Percentiles rank a stretch among this genome's conserved stretches.
phyloP scores from a whole-genome alignment of 2,888 invertebrate species.

The Tenthredo livida region DNA sequence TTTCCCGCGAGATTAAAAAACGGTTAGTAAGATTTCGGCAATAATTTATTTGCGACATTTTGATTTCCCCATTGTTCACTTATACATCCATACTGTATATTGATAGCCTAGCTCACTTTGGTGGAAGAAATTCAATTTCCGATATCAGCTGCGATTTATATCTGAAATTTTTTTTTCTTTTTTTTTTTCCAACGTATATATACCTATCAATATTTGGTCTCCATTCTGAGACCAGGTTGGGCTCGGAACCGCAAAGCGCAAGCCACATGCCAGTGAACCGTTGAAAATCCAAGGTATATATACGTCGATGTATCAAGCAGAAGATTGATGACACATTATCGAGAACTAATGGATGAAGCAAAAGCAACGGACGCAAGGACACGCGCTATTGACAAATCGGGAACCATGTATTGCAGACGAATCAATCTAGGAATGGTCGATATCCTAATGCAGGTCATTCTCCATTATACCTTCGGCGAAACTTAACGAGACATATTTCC shows the following conservation, averaged over 20 bases:
- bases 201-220: background rate
- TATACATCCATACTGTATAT: background rate
- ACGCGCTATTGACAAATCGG: constrained; percentile 20
- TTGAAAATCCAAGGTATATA: background rate
- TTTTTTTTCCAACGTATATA: background rate
- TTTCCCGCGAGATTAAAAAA: constrained; percentile 10
- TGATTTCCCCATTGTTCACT: constrained; percentile 9
- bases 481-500: background rate
- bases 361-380: constrained; percentile 28
- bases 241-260: constrained; percentile 9
- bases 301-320: constrained; percentile 3
- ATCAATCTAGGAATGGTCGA: constrained; percentile 1
- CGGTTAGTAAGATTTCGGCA: constrained; percentile 16
- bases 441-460: background rate
- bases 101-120: background rate
- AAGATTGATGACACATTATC: constrained; percentile 45
- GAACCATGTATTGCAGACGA: background rate
- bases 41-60: constrained; percentile 7
- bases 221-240: constrained; percentile 7
- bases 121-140: constrained; percentile 5
- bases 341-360: constrained; percentile 28
- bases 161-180: background rate
- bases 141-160: constrained; percentile 15
- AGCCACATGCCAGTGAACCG: background rate
- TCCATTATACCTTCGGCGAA: background rate